Evolutionary conservation across 2,888 invertebrate genomes (phyloP).

Genomic region (Temnothorax unifasciatus): DNA sequence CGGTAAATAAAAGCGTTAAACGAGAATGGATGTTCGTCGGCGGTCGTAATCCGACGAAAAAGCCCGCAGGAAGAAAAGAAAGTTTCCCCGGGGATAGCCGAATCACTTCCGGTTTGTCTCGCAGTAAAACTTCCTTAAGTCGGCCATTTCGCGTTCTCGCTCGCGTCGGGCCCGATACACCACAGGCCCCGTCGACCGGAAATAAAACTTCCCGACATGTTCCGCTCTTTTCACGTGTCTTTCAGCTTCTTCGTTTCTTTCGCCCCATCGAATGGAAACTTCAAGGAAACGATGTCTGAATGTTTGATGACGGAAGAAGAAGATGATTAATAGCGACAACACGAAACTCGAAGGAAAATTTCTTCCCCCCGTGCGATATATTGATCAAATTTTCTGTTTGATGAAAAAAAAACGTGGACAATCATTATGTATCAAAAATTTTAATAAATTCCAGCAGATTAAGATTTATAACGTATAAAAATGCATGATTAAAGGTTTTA

Average conservation of each 20-base stretch:
- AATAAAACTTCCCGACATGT: slow-evolving; percentile 68
- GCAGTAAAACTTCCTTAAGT: slow-evolving; percentile 83
- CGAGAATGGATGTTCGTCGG: slow-evolving; percentile 84
- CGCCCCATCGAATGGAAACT: slow-evolving; percentile 17
- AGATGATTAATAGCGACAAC: slow-evolving; percentile 37
- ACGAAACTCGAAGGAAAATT: background rate
- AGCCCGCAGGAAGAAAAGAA: slow-evolving; percentile 66
- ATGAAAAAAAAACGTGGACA: background rate
- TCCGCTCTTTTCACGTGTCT: slow-evolving; percentile 56
- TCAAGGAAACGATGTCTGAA: slow-evolving; percentile 46
- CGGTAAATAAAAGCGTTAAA: slow-evolving; percentile 84
- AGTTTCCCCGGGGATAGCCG: slow-evolving; percentile 73
- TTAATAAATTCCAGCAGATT: background rate
- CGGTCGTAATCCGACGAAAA: slow-evolving; percentile 79
- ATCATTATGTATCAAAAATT: background rate
- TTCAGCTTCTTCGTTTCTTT: slow-evolving; percentile 16
- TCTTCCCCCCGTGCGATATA: background rate
- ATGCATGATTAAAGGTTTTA: background rate
- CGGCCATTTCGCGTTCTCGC: slow-evolving; percentile 73
- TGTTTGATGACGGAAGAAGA: slow-evolving; percentile 21
- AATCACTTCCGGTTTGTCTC: slow-evolving; percentile 84
- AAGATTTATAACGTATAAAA: background rate
- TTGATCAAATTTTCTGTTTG: background rate
- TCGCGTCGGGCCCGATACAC: slow-evolving; percentile 70
- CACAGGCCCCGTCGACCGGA: slow-evolving; percentile 76